These are phyloP conservation scores for Pipistrellus nathusii DNA, from an alignment of 2,797 vertebrate species.

Conservation along the genomic window DNA sequence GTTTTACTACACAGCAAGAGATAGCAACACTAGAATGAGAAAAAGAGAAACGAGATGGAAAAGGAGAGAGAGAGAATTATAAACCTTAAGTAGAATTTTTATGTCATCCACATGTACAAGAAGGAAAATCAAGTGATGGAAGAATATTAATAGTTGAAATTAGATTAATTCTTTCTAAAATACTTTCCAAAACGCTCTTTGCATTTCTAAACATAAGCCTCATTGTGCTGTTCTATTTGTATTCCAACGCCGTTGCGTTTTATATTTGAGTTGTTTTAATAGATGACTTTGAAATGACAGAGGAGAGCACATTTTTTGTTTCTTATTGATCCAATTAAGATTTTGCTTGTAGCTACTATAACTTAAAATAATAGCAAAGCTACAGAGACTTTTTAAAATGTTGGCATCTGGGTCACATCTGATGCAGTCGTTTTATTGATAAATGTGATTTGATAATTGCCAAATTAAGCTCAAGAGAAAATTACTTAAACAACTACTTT, in stretches of 20 bases:
- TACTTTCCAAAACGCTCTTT: conserved; percentile 72
- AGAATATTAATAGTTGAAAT: conserved; percentile 77
- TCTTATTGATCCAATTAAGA: conserved; percentile 82
- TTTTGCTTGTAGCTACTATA: conserved; percentile 81
- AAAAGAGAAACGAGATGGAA: neutral
- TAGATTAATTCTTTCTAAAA: conserved; percentile 81
- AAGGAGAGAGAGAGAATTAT: neutral
- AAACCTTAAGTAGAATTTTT: conserved; percentile 57
- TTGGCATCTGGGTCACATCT: conserved; percentile 76
- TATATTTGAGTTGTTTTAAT: conserved; percentile 86
- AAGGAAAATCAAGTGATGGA: conserved; percentile 70
- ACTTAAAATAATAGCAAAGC: conserved; percentile 84
- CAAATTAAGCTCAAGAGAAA: conserved; percentile 80
- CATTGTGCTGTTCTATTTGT: conserved; percentile 80
- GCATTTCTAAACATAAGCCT: conserved; percentile 76
- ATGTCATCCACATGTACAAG: conserved; percentile 53
- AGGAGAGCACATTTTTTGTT: conserved; percentile 85
- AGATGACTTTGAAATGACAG: conserved; percentile 87
- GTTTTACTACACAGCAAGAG: neutral
- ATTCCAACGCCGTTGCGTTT: conserved; percentile 76
- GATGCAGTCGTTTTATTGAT: conserved; percentile 83
- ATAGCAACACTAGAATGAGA: neutral
- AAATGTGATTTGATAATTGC: conserved; percentile 84
- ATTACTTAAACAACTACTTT: conserved; percentile 79
- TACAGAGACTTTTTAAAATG: conserved; percentile 74